Evolutionary conservation across 2,113 vertebrate genomes (phyloP).

Genomic region (Neopipo cinnamomea): DNA sequence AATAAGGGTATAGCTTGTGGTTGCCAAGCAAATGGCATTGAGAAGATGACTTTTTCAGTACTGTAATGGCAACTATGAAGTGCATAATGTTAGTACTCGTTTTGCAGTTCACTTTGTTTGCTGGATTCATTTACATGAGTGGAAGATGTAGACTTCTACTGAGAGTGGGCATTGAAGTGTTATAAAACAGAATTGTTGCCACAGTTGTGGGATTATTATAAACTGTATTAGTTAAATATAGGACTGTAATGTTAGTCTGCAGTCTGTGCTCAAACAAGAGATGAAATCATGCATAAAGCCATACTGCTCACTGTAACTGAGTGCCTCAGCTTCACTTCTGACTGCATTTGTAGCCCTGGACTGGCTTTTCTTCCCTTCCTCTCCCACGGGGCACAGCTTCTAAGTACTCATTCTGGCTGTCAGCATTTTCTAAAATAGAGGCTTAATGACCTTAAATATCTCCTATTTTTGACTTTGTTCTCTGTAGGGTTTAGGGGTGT

Average conservation of each 20-base stretch:
- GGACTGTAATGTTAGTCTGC: neutral
- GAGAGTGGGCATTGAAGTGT: neutral
- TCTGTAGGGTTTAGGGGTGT: neutral
- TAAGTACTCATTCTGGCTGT: neutral
- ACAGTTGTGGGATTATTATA: neutral
- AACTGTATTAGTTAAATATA: neutral
- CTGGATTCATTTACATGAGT: neutral
- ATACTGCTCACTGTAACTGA: neutral
- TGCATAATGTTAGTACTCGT: neutral
- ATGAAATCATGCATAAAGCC: neutral
- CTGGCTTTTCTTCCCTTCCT: neutral
- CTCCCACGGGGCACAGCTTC: neutral
- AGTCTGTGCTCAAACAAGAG: neutral
- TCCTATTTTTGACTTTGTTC: neutral
- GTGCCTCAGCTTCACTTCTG: neutral
- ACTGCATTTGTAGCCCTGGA: neutral
- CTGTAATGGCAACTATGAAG: neutral
- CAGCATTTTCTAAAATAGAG: neutral
- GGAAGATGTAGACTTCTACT: neutral
- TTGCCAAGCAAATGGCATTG: neutral
- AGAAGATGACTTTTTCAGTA: neutral
- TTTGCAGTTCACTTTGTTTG: neutral
- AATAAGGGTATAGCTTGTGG: neutral
- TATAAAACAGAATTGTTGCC: neutral
- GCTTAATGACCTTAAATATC: neutral